phyloP scores from a whole-genome alignment of 1,140 invertebrate genomes.

The Cylas formicarius region DNA sequence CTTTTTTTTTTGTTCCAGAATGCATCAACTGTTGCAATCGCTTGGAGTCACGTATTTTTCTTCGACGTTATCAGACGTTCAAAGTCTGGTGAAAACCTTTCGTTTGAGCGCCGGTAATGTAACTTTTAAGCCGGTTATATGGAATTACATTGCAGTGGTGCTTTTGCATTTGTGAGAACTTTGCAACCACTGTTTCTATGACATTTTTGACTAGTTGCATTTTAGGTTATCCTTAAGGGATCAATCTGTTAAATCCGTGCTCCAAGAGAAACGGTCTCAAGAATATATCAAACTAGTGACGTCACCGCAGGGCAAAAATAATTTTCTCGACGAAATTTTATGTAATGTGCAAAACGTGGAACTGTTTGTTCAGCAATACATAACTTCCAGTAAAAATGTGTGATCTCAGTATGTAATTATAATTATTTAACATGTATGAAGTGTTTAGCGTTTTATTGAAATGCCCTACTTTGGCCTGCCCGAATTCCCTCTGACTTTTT shows the following conservation, averaged over 20 bases:
- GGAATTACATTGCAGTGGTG: conserved; percentile 49
- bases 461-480: no score
- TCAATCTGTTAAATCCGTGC: conserved; percentile 13
- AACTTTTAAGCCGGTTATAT: conserved; percentile 50
- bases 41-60: conserved; percentile 17
- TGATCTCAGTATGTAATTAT: no score
- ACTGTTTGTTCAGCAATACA: conserved; percentile 29
- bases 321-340: conserved; percentile 21
- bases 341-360: conserved; percentile 25
- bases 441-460: no score
- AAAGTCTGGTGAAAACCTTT: conserved; percentile 50
- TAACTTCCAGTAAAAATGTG: conserved; percentile 15
- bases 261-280: conserved; percentile 21
- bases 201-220: conserved; percentile 5
- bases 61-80: conserved; percentile 39
- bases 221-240: conserved; percentile 27
- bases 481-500: no score
- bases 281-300: conserved; percentile 21
- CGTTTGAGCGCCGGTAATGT: conserved; percentile 52
- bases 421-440: no score
- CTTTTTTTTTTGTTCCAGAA: conserved; percentile 17
- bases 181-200: neutral
- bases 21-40: conserved; percentile 23
- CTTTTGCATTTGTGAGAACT: conserved; percentile 45
- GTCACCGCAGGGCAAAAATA: conserved; percentile 16